Conservation (phyloP, 53 echinoderm and acorn worm genomes). For the Arbacia lixula region DNA sequence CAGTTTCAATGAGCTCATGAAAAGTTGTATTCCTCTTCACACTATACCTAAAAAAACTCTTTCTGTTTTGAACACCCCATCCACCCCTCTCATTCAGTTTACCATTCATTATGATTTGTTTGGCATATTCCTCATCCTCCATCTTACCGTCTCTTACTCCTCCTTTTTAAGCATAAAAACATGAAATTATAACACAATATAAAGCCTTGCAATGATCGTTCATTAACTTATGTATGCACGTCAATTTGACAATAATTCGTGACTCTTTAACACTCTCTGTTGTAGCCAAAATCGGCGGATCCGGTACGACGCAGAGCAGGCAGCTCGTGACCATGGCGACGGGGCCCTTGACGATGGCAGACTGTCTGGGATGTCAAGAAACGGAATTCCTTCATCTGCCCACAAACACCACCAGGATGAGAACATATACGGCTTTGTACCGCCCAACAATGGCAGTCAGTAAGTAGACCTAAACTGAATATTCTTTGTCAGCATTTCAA, state of each 20-base stretch:
- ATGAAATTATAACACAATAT: background rate
- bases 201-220: background rate
- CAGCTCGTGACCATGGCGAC: conserved; percentile 78
- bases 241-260: too few relatives aligned
- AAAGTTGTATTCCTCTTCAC: background rate
- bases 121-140: too few relatives aligned
- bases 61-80: too few relatives aligned
- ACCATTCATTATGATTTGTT: too few relatives aligned
- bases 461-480: background rate
- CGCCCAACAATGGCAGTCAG: conserved; percentile 70
- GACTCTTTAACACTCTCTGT: too few relatives aligned
- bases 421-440: conserved; percentile 90
- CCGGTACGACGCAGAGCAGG: conserved; percentile 87
- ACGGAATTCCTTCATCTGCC: conserved; percentile 62
- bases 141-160: too few relatives aligned
- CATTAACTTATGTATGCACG: too few relatives aligned
- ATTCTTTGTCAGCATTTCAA: background rate
- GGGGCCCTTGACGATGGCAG: conserved; percentile 71
- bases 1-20: background rate
- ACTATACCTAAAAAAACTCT: too few relatives aligned
- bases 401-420: conserved; percentile 64
- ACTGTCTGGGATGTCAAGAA: conserved; percentile 51
- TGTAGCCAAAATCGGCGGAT: conserved; percentile 63
- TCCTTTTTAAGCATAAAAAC: too few relatives aligned
- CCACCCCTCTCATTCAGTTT: too few relatives aligned